Conservation (phyloP, 2,797 vertebrate genomes). For the Enteromius radiatus region DNA sequence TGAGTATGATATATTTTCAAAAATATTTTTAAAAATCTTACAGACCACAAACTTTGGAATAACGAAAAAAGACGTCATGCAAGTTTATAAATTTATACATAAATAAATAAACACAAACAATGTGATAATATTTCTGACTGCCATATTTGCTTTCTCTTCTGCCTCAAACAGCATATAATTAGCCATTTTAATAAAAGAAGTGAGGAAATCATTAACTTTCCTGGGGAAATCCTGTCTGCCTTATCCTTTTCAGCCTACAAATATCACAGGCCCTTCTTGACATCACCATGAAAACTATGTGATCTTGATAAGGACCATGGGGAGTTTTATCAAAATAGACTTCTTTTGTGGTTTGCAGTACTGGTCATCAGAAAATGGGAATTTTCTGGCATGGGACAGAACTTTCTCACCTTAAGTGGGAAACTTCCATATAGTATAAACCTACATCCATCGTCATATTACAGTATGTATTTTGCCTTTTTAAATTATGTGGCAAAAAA, state of each 20-base stretch:
- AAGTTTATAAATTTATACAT: neutral
- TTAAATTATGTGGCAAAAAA: neutral
- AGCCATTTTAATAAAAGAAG: constrained; percentile 54
- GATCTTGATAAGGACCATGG: constrained; percentile 50
- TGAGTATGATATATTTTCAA: neutral
- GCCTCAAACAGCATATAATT: constrained; percentile 38
- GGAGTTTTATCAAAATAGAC: neutral
- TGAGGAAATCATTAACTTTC: constrained; percentile 61
- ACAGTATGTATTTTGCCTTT: neutral
- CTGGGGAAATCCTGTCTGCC: constrained; percentile 51
- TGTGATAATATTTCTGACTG: neutral
- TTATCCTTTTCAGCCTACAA: constrained; percentile 38
- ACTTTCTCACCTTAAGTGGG: neutral
- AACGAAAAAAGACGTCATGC: neutral
- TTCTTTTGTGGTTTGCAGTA: neutral
- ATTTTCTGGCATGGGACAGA: neutral
- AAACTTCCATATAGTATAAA: neutral
- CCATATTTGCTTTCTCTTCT: constrained; percentile 34
- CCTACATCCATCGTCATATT: neutral
- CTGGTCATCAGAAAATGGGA: neutral
- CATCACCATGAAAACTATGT: constrained; percentile 41
- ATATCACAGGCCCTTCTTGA: constrained; percentile 43
- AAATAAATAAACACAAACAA: neutral
- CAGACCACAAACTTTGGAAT: neutral
- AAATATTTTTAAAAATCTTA: neutral